Evolutionary conservation across 2,797 vertebrate genomes (phyloP), one percentile per base, ranked within the genome.

Genomic region (Protonibea diacanthus): DNA sequence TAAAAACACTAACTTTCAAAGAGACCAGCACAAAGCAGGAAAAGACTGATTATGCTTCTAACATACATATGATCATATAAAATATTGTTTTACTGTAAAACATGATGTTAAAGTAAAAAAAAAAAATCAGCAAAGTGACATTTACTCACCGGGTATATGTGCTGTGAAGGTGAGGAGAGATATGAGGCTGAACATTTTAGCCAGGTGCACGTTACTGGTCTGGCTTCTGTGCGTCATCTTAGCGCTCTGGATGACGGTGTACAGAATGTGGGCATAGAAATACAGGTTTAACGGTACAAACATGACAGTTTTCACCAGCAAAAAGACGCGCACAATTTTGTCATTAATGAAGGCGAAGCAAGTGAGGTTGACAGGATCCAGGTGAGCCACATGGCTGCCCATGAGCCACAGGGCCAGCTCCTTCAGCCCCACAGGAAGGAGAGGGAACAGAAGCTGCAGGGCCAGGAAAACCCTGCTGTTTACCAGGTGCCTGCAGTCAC

Each of bases 261-360:
- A 51, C 3, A 93, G 75, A 60, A 94, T 62, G 29, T 92, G 89
- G 40, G 44, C 83, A 23, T 92, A 94, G 71, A 90, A 94, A 74
- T 83, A 94, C 51, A 85, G 49, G 62, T 59, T 91, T 17, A 93
- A 74, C 1, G 86, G 92, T 47, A 95, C 74, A 48, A 90, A 81
- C 0, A 64, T 47, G 0, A 3, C 68, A 0, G 84, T 62, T 71
- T 86, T 92, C 44, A 86, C 80, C 77, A 92, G 72, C 58, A 91
- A 56, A 48, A 78, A 62, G 47, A 89, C 33, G 71, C 84, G 80
- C 65, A 86, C 74, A 64, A 86, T 38, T 63, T 78, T 20, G 44
- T 90, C 91, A 56, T 92, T 92, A 40, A 87, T 90, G 69, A 88
- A 92, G 82, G 85, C 93, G 56, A 95, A 95, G 18, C 83, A 95